phyloP scores from a whole-genome alignment of 1,140 invertebrate species.

The Anastrepha ludens region DNA sequence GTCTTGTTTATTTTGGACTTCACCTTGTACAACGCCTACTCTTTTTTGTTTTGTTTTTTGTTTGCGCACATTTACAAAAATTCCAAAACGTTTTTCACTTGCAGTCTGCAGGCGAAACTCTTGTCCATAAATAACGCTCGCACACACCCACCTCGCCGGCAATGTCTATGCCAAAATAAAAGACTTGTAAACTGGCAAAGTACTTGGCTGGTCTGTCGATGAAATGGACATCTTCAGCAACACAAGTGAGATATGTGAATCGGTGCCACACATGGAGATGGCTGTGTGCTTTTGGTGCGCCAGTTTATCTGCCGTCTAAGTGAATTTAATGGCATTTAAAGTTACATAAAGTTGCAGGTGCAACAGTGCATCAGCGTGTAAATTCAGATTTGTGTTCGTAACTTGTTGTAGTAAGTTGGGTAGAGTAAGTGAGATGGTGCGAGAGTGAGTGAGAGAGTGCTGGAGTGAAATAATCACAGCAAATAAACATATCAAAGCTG shows the following conservation, averaged over 20 bases:
- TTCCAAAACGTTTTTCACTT: constrained; percentile 51
- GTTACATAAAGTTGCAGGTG: constrained; percentile 51
- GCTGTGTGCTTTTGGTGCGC: neutral
- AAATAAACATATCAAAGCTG: constrained; percentile 46
- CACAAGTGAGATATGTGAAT: constrained; percentile 25
- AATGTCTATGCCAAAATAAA: neutral
- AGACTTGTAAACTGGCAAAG: constrained; percentile 33
- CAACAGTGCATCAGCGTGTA: constrained; percentile 45
- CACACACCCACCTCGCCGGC: neutral
- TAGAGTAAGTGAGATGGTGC: neutral
- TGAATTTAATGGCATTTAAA: constrained; percentile 51
- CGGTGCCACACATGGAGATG: neutral
- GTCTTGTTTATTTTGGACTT: no score
- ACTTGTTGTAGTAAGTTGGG: neutral
- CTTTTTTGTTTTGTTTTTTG: no score
- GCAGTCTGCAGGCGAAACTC: constrained; percentile 19
- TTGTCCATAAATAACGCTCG: constrained; percentile 34
- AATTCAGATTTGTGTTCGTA: constrained; percentile 41
- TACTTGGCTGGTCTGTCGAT: constrained; percentile 31
- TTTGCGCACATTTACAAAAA: neutral
- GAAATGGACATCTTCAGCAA: constrained; percentile 33
- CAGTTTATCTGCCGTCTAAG: constrained; percentile 50
- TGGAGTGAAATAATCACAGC: neutral
- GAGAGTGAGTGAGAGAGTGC: neutral
- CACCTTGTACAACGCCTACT: no score